Evolutionary conservation across 1,140 invertebrate genomes (phyloP), one percentile per base, ranked within the genome.

Genomic region (Heterodera carotae): DNA sequence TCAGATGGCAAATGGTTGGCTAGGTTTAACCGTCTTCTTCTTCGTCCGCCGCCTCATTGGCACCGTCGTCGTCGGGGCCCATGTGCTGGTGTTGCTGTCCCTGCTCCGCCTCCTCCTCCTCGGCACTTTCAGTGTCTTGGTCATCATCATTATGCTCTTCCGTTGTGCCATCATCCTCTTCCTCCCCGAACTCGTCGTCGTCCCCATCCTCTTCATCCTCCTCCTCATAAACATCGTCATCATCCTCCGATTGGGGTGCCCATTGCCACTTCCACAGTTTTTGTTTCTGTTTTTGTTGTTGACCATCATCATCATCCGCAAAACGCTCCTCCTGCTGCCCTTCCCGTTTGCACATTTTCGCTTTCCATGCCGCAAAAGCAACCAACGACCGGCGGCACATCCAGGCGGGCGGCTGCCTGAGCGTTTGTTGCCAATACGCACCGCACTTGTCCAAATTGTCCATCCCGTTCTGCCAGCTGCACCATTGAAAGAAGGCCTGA

Each of bases 301-400:
- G 48, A 22, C 22, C 48, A 56, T 56, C 48, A 22, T 22, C 48
- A 56, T 56, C 48, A 43, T 43, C n/a, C 39, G 39, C 39, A 43
- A 43, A 43, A 43, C n/a, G n/a, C n/a, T n/a, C n/a, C n/a, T n/a
- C n/a, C n/a, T n/a, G n/a, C n/a, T n/a, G 39, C 6, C 2, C 6
- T 43, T 43, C 6, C 39, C 12, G 39, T 43, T 43, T 43, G 39
- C 39, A 43, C 0, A 8, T 15, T 12, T 12, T 18, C 3, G 48
- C 69, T 25, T 71, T 71, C 69, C 69, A 71, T 25, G 48, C 29
- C 22, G 48, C 10, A 71, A 71, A 71, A 22, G 69, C 48, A 8
- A 22, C 34, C 36, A 76, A 76, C 25, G 62, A 43, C 22, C 53
- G 43, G 8, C 15, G 1, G 22, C 39, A 56, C 59, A 74, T 74